These are phyloP conservation scores for Drosophila buzzatii DNA, from an alignment of 2,888 invertebrate genomes.

Conservation along the genomic window DNA sequence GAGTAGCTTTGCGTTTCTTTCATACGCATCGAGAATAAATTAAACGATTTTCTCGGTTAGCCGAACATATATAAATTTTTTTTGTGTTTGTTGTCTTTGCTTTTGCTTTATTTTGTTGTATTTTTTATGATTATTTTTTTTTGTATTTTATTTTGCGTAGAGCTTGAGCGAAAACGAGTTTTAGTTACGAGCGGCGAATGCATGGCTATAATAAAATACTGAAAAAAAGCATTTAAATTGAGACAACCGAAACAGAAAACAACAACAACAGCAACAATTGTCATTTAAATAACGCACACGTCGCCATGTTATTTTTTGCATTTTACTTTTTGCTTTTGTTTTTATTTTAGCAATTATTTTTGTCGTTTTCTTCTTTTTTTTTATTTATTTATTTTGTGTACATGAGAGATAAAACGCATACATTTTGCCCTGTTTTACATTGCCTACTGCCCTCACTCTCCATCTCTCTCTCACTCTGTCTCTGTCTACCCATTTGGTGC, in stretches of 20 bases:
- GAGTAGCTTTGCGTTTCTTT: constrained; percentile 23
- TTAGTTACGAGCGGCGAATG: constrained; percentile 57
- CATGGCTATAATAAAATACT: constrained; percentile 58
- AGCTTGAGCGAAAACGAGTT: constrained; percentile 51
- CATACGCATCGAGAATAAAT: constrained; percentile 76
- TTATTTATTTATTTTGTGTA: constrained; percentile 53
- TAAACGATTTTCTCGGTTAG: constrained; percentile 51
- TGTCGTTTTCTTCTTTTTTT: constrained; percentile 41
- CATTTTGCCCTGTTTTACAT: constrained; percentile 47
- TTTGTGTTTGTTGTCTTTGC: constrained; percentile 36
- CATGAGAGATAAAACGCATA: constrained; percentile 73
- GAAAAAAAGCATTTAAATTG: constrained; percentile 67
- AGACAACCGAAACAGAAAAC: constrained; percentile 48
- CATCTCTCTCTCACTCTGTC: background rate
- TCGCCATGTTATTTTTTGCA: constrained; percentile 62
- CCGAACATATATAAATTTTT: constrained; percentile 10
- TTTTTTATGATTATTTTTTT: constrained; percentile 4
- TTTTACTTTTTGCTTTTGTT: constrained; percentile 23
- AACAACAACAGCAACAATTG: constrained; percentile 56
- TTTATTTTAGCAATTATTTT: constrained; percentile 72
- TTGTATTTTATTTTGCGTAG: constrained; percentile 36
- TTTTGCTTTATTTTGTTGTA: constrained; percentile 4
- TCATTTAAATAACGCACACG: constrained; percentile 79
- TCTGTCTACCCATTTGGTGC: constrained; percentile 8
- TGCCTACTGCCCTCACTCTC: constrained; percentile 33